Evolutionary conservation across 2,113 vertebrate species (phyloP).

Genomic region (Piaya cayana): DNA sequence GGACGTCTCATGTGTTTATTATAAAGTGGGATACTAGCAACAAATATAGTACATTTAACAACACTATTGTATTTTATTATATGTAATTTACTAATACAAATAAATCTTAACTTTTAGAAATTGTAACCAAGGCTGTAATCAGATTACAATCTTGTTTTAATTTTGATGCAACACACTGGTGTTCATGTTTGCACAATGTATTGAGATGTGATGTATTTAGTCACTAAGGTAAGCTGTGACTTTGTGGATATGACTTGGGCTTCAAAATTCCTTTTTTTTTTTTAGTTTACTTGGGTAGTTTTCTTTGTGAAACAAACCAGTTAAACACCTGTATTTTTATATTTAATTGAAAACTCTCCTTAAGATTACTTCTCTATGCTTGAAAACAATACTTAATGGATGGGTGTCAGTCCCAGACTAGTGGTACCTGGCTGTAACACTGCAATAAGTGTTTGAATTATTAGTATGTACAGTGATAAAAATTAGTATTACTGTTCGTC

Average conservation of each 20-base stretch:
- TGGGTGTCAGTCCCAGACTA: conserved; percentile 67
- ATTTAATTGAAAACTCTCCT: conserved; percentile 70
- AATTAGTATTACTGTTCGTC: conserved; percentile 46
- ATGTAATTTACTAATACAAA: conserved; percentile 81
- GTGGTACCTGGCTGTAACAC: conserved; percentile 68
- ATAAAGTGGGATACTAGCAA: conserved; percentile 73
- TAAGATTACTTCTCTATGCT: conserved; percentile 73
- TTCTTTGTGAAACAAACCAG: conserved; percentile 73
- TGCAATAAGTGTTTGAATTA: conserved; percentile 62
- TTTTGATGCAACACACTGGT: conserved; percentile 93
- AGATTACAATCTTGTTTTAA: conserved; percentile 83
- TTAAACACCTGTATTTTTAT: conserved; percentile 76
- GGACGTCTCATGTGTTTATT: conserved; percentile 72
- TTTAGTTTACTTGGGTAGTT: conserved; percentile 70
- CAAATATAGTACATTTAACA: conserved; percentile 75
- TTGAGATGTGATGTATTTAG: conserved; percentile 81
- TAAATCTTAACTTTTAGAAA: conserved; percentile 83
- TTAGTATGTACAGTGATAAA: conserved; percentile 55
- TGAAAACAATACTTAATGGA: conserved; percentile 68
- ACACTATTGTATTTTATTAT: conserved; percentile 85
- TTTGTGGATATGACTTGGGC: conserved; percentile 73
- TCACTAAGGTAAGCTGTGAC: conserved; percentile 83
- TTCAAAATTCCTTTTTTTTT: conserved; percentile 54
- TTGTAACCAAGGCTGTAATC: conserved; percentile 79
- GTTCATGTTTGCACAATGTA: conserved; percentile 91